Base-by-base conservation (phyloP, 1,140 invertebrate genomes). In the Drosophila sp. region DNA sequence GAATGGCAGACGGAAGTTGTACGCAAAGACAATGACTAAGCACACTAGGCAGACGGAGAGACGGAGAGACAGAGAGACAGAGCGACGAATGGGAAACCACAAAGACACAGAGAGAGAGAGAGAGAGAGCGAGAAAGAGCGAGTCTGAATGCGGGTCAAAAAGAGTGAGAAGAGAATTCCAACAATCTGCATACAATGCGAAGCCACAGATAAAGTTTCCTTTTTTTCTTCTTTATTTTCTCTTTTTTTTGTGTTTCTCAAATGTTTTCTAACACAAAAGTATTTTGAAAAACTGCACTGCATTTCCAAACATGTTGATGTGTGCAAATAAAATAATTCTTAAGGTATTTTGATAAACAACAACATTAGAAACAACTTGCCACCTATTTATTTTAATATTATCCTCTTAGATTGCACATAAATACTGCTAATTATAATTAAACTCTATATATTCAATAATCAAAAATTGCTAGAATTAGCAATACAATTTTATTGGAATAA, bases 11-110 rank as follows among this genome's bases (percentile, higher is more conserved):
- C 77, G 72, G 78, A 80, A 81, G 77, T 80, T 81, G 59, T 81
- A 76, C 78, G 77, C 78, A 81, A 80, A 76, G 76, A 80, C 78
- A 80, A 80, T 80, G 78, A 78, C 72, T 78, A 80, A 80, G 78
- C 70, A 76, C 53, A 80, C 58, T 18, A 74, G 65, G 21, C 58
- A 58, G 45, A 66, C 66, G 36, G 7, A 57, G 18, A 36, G 58
- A 14, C 46, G 38, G 54, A 38, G n/a, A 48, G 27, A 34, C 59
- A 64, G 32, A 67, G 46, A 32, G 32, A 51, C 59, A 64, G 32
- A 67, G 46, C 25, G 32, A 51, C 70, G 43, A 51, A 63, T 62
- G 40, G 66, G 16, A 38, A 70, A 63, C 57, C 51, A 41, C 51
- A 69, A 25, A 57, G 11, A 50, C 8, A 38, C 41, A 34, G 29